A percentile compares a stretch with the other conserved stretches of the same genome.
Evolutionary conservation across 35 echinoderm and acorn worm species (phyloP).

Genomic region (Holothuria glaberrima): DNA sequence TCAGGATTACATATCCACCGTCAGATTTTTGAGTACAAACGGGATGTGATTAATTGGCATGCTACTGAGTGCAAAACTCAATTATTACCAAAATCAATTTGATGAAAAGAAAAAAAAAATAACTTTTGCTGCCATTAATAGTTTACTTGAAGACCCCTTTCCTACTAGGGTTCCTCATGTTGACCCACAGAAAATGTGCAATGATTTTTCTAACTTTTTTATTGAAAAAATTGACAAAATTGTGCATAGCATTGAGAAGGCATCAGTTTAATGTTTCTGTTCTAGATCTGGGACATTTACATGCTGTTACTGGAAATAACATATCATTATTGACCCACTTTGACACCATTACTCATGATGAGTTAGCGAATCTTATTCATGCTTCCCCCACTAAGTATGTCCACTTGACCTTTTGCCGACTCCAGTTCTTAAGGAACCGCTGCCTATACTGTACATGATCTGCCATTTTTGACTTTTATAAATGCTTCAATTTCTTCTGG

Average conservation of each 20-base stretch:
- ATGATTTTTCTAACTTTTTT: constrained; percentile 11
- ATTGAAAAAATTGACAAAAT: constrained; percentile 27
- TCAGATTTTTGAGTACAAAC: not conserved
- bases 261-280: not conserved
- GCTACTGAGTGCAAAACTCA: not conserved
- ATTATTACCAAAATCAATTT: constrained; percentile 31
- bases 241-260: not conserved
- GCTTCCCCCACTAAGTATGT: too few relatives aligned
- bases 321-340: too few relatives aligned
- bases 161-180: not conserved
- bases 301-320: too few relatives aligned
- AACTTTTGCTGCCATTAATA: not conserved
- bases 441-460: too few relatives aligned
- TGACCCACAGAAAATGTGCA: not conserved
- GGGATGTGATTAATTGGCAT: not conserved
- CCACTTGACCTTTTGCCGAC: too few relatives aligned
- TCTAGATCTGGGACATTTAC: not conserved
- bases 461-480: too few relatives aligned
- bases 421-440: too few relatives aligned
- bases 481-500: constrained; percentile 2
- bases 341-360: too few relatives aligned
- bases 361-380: too few relatives aligned
- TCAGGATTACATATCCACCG: constrained; percentile 24
- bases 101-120: not conserved
- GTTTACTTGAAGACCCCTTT: constrained; percentile 3